Base-by-base conservation (phyloP, 2,797 vertebrate species). In the Ciconia nigra region DNA sequence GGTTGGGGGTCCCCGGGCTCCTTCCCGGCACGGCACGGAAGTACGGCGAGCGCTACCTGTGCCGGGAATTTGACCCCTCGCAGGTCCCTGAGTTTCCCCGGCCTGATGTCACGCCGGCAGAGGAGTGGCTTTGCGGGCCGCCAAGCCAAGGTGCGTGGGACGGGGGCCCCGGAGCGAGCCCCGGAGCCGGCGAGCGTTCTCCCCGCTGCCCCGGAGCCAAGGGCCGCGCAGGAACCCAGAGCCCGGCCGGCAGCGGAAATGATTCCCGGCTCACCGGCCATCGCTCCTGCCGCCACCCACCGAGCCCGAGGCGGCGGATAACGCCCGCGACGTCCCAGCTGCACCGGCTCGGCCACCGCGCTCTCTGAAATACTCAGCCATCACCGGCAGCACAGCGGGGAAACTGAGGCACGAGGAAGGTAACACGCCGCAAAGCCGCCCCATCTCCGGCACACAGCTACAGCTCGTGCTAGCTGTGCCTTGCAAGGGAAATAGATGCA, bases 41-140 rank as follows among this genome's bases (percentile, higher is more conserved):
- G 97, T 94, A 70, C 84, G 18, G 84, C 77, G 39, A 47, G 76
- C 59, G 96, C 95, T 97, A 98, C 98, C 97, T 98, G 98, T 16
- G 87, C 96, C 44, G 96, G 98, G 97, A 98, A 97, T 94, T 84
- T 97, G 97, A 98, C 97, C 96, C 92, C 87, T 76, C n/a, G 95
- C 96, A 96, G 95, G 91, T 81, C 76, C 91, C 65, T 3, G 26
- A 39, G 74, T 25, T 12, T 13, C 29, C 17, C 44, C 26, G 49
- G 92, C 95, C 94, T 97, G 97, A 97, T 95, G 97, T 96, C 93
- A 97, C 78, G 71, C 20, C 61, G 19, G 28, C 81, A 90, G 91
- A 95, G 80, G 95, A 91, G 94, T 84, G 73, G 91, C 96, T 91
- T 52, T 69, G 62, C 29, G 87, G 31, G 42, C 15, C 2, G 21